Base-by-base conservation (phyloP, 1,140 invertebrate genomes). In the Aphaenogaster ashmeadi region DNA sequence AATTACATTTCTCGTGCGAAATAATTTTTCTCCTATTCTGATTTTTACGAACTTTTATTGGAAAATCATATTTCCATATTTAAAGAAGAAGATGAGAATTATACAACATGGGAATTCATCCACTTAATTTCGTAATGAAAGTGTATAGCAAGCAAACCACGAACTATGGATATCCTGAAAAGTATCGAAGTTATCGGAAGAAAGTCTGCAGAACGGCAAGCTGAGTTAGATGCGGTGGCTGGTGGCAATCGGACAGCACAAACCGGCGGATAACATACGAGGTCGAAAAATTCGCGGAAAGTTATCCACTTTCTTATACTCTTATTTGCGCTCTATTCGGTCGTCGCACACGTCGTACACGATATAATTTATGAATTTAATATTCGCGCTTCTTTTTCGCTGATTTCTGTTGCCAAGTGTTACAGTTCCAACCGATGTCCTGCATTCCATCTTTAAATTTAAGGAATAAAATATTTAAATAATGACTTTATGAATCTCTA, bases 281-380 rank as follows among this genome's bases (percentile, higher is more conserved):
- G 60, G 58, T 66, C 62, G 64, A 86, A 62, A 91, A 90, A 83
- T 86, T 88, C 36, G 58, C 50, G 58, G 72, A 87, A 87, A 44
- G 87, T 75, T 86, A 80, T 81, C 67, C 60, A 41, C 69, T 86
- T 80, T 44, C 83, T 90, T 87, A 91, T 72, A 86, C 88, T 90
- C 79, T 89, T 90, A 89, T 90, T 90, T 89, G 78, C 67, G 58
- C 52, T 78, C 58, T 52, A 88, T 88, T 75, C 75, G 64, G 54
- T 66, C 81, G 66, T 64, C 56, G 83, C 58, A 21, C 50, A 54
- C 72, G 83, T 75, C 83, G n/a, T 41, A 69, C 41, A 47, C 15
- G 47, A 44, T 81, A 66, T 86, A 86, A 77, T 86, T 86, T 86
- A 86, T 86, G 67, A 88, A 58, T 88, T 88, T 67, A 88, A 88